Conservation (phyloP, 2,113 vertebrate species). For the Grus americana region DNA sequence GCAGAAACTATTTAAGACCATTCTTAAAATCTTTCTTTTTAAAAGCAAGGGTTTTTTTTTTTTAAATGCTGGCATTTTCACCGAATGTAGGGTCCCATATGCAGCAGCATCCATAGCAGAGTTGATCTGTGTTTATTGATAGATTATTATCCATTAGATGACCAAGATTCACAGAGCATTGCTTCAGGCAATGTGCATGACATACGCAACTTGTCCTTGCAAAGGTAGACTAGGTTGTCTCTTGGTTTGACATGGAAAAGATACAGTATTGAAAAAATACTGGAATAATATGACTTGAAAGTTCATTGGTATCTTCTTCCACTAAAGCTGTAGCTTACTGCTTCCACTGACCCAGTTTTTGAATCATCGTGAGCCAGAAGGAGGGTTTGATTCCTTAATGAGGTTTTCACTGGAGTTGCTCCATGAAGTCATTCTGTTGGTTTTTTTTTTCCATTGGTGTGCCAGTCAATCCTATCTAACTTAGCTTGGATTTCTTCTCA, state of each 20-base stretch:
- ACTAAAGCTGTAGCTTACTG: neutral
- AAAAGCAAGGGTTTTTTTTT: neutral
- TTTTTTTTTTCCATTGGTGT: neutral
- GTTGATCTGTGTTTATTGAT: neutral
- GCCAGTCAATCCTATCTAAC: neutral
- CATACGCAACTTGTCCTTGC: neutral
- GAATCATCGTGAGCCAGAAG: neutral
- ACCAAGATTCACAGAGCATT: neutral
- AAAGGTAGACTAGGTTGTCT: neutral
- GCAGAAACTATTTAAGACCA: neutral
- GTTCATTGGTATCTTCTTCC: neutral
- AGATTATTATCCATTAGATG: neutral
- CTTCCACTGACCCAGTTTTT: slow-evolving; percentile 14
- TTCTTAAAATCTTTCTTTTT: neutral
- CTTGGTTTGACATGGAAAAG: neutral
- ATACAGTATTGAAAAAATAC: neutral
- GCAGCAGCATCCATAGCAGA: neutral
- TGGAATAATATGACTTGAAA: neutral
- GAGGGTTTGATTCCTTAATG: neutral
- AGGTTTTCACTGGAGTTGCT: neutral
- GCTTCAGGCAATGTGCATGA: neutral
- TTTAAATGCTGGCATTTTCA: neutral
- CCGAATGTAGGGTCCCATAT: neutral
- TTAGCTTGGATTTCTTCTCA: neutral
- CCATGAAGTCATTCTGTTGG: neutral